Conservation (phyloP, 2,888 invertebrate species). For the Latrodectus elegans region DNA sequence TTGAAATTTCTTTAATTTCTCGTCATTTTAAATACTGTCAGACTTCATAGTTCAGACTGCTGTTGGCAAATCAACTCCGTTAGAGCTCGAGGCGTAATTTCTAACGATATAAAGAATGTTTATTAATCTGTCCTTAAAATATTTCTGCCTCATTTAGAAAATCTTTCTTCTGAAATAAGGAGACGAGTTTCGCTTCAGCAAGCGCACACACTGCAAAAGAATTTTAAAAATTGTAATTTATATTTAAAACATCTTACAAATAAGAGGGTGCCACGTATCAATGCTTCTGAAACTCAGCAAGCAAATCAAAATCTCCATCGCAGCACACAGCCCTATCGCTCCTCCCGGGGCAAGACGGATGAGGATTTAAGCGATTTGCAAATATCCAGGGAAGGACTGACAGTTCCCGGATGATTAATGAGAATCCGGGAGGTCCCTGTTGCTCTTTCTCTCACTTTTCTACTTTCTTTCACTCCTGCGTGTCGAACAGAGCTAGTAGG, state of each 20-base stretch:
- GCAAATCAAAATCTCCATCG: slow-evolving; percentile 26
- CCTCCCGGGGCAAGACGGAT: slow-evolving; percentile 44
- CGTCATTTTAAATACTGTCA: too few relatives aligned
- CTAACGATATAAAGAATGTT: too few relatives aligned
- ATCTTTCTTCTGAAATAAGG: too few relatives aligned
- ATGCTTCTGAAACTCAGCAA: slow-evolving; percentile 1
- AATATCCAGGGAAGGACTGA: slow-evolving; percentile 55
- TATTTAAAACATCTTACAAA: slow-evolving; percentile 1
- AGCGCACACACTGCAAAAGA: background rate
- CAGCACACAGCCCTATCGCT: background rate
- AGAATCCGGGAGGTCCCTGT: slow-evolving; percentile 57
- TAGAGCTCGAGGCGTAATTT: too few relatives aligned
- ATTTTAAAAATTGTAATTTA: background rate
- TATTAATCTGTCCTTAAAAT: too few relatives aligned
- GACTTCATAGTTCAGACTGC: too few relatives aligned
- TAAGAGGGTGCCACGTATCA: background rate
- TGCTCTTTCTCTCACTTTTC: slow-evolving; percentile 57
- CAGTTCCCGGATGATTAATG: slow-evolving; percentile 64
- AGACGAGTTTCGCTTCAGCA: too few relatives aligned
- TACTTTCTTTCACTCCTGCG: slow-evolving; percentile 15
- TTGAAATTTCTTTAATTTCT: too few relatives aligned
- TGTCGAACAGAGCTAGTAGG: background rate
- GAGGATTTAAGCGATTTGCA: slow-evolving; percentile 66
- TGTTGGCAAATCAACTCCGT: too few relatives aligned
- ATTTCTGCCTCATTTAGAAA: too few relatives aligned